Base-by-base conservation (phyloP, 2,888 invertebrate species). In the Chelonus formosanus region DNA sequence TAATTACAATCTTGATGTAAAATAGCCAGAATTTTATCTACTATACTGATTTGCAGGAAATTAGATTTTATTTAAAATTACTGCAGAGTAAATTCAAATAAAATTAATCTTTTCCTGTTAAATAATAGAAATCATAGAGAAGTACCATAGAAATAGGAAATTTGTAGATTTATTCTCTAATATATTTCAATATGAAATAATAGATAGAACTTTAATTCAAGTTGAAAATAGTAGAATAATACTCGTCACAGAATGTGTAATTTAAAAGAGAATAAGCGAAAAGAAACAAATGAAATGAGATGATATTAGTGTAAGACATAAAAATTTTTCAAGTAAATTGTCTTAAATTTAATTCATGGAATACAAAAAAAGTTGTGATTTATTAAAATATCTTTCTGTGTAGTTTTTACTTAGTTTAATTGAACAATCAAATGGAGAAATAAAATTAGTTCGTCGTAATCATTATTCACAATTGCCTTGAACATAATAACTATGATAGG, bases 1-100 rank as follows among this genome's bases (percentile, higher is more conserved):
- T 73, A 73, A 73, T 72, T 73, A 73, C 71, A 71, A 70, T 72
- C 67, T 67, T 60, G 63, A 70, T 69, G 71, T 69, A 67, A 72
- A 70, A 72, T 47, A 47, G 40, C 32, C 48, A 57, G 50, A 63
- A 65, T 54, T 45, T 50, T 40, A 52, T 43, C 43, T 20, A 20
- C 20, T 20, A 20, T 53, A 32, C 44, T 31, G 48, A 48, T 48
- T 48, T 3, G n/a, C 48, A 20, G 1, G n/a, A 45, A 1, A 5
- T 45, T 45, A 7, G n/a, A 45, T 45, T 45, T 45, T 45, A n/a
- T n/a, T 45, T 5, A n/a, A n/a, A 45, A 45, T 45, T 45, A n/a
- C 1, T 3, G 7, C 20, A 20, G 20, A 20, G 20, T 20, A 20
- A 20, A 20, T 20, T 20, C 20, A 20, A 20, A 20, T 20, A 20